Evolutionary conservation across 2,113 vertebrate species (phyloP), one percentile per base, ranked within the genome.

Genomic region (Semnornis frantzii): DNA sequence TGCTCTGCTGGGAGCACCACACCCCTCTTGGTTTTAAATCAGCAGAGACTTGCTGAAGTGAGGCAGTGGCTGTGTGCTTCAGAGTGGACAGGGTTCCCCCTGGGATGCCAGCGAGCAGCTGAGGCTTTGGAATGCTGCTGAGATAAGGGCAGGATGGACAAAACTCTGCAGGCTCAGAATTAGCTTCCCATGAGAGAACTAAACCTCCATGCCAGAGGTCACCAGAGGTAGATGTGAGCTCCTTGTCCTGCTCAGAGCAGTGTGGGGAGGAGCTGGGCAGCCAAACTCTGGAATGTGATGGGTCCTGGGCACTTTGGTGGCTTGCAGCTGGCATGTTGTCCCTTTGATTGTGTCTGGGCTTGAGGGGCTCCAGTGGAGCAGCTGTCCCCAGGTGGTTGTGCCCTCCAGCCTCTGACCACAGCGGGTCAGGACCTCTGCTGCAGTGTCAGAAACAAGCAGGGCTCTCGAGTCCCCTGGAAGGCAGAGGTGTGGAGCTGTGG

Each of bases 261-360:
- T 0, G 6, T 62, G 80, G 50, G 31, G 63, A 63, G 69, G 83
- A 76, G 69, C 65, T 77, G 84, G 37, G 4, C 33, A 37, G 52
- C 13, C 63, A 50, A 0, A 27, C n/a, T 69, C 27, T 34, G 0
- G 1, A 25, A 39, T 5, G 20, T 0, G 2, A 2, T 46, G 85
- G 27, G 44, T 85, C 18, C 33, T 28, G 57, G 46, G 24, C 55
- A 34, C 65, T 21, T 17, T 42, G 27, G 52, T 12, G 44, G 5
- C 30, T 75, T 37, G 0, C 15, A 33, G 28, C 3, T 9, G 3
- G 23, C n/a, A 58, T 54, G 8, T 86, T 80, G 31, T 39, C 18
- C 18, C 44, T 48, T 75, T 1, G 1, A 0, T 75, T 50, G 48
- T 82, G 62, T 11, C 0, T 0, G 42, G 70, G 23, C 6, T 10